These are phyloP conservation scores for Bombus confusus DNA, from an alignment of 1,140 invertebrate genomes.

Conservation along the genomic window DNA sequence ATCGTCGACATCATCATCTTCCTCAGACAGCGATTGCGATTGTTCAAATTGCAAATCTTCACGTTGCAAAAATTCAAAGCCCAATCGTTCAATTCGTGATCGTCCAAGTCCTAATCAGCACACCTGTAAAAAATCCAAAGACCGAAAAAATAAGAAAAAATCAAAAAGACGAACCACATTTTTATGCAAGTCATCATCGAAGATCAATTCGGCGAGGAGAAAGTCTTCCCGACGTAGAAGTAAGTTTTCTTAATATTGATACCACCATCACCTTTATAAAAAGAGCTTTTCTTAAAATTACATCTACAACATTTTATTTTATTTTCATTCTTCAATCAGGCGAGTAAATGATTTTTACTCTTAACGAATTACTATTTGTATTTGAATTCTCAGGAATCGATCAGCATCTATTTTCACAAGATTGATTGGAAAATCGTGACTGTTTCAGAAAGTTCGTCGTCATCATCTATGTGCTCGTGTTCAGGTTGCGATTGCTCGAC, in stretches of 20 bases:
- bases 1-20: background rate
- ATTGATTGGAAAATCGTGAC: background rate
- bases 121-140: background rate
- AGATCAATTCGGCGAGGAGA: background rate
- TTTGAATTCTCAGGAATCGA: too few species aligned
- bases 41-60: background rate
- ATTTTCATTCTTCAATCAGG: too few species aligned
- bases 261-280: too few species aligned
- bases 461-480: background rate
- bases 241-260: background rate
- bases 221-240: accelerated
- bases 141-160: conserved; percentile 10
- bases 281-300: too few species aligned
- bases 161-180: background rate
- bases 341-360: too few species aligned
- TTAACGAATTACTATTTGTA: too few species aligned
- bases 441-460: background rate
- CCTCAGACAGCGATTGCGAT: background rate
- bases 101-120: accelerated
- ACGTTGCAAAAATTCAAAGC: too few species aligned
- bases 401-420: too few species aligned
- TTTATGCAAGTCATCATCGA: background rate
- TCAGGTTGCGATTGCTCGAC: conserved; percentile 3
- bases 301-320: too few species aligned
- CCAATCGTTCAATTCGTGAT: too few species aligned